Evolutionary conservation across 2,888 invertebrate species (phyloP).

Genomic region (Eubasilissa splendida): DNA sequence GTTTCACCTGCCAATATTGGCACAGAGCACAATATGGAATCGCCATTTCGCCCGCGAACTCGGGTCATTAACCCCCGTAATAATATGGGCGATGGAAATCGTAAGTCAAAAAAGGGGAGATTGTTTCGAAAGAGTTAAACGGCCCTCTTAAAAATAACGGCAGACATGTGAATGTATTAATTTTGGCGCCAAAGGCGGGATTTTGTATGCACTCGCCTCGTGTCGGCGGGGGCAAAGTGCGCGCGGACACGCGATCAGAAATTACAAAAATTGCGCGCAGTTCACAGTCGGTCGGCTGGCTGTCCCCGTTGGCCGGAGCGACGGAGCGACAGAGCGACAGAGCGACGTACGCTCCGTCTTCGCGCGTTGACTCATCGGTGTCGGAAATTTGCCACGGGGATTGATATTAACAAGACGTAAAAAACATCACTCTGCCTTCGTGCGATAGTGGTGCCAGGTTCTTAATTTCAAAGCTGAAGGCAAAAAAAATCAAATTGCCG

Average conservation of each 20-base stretch:
- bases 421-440: too few relatives aligned
- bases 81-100: slow-evolving; percentile 40
- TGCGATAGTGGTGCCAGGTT: too few relatives aligned
- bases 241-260: slow-evolving; percentile 40
- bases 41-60: slow-evolving; percentile 18
- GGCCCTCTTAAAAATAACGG: slow-evolving; percentile 44
- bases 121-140: slow-evolving; percentile 19
- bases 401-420: too few relatives aligned
- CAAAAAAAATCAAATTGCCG: too few relatives aligned
- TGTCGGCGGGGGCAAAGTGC: slow-evolving; percentile 42
- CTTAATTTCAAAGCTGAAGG: too few relatives aligned
- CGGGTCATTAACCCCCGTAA: slow-evolving; percentile 24
- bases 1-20: slow-evolving; percentile 3
- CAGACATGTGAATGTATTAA: slow-evolving; percentile 47
- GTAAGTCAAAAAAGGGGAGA: slow-evolving; percentile 16
- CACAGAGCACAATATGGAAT: neutral
- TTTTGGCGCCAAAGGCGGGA: slow-evolving; percentile 53
- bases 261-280: too few relatives aligned
- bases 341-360: too few relatives aligned
- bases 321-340: too few relatives aligned
- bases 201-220: slow-evolving; percentile 22
- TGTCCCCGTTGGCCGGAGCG: too few relatives aligned
- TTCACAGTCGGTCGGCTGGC: neutral
- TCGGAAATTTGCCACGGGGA: too few relatives aligned
- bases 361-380: too few relatives aligned